These are phyloP conservation scores for Seira sanloemensis DNA, from an alignment of 2,888 invertebrate genomes.

Conservation along the genomic window DNA sequence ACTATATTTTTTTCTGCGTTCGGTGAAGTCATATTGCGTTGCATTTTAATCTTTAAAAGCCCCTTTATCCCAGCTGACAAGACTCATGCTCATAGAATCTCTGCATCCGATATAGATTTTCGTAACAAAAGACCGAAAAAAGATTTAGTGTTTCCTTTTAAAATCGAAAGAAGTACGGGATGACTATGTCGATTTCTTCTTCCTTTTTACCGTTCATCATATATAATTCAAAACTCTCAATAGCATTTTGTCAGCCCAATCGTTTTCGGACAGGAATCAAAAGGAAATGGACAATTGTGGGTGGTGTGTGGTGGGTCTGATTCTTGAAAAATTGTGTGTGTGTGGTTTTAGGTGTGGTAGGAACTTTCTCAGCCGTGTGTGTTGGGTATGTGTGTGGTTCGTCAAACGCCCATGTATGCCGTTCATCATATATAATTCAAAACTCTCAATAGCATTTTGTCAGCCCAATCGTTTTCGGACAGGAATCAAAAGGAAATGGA, in stretches of 20 bases:
- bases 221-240: conserved; percentile 33
- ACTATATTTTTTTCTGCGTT: no score
- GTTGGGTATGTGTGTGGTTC: no score
- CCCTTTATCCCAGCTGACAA: background rate
- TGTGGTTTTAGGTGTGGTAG: no score
- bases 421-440: conserved; percentile 24
- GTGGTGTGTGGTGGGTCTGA: no score
- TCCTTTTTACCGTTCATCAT: background rate
- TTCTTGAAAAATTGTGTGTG: no score
- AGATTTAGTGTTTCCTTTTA: background rate
- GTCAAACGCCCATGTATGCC: no score
- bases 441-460: conserved; percentile 32
- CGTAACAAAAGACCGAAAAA: background rate
- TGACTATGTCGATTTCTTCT: conserved; percentile 29
- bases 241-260: conserved; percentile 34
- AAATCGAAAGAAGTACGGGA: conserved; percentile 8
- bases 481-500: conserved; percentile 2
- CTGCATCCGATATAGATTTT: no score
- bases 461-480: conserved; percentile 35
- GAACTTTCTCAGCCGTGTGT: no score
- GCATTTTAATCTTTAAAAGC: conserved; percentile 38
- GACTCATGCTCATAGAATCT: background rate
- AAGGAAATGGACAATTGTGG: no score
- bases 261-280: conserved; percentile 21
- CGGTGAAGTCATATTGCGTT: no score